Base-by-base conservation (phyloP, 2,113 vertebrate genomes). In the Hassar affinis region DNA sequence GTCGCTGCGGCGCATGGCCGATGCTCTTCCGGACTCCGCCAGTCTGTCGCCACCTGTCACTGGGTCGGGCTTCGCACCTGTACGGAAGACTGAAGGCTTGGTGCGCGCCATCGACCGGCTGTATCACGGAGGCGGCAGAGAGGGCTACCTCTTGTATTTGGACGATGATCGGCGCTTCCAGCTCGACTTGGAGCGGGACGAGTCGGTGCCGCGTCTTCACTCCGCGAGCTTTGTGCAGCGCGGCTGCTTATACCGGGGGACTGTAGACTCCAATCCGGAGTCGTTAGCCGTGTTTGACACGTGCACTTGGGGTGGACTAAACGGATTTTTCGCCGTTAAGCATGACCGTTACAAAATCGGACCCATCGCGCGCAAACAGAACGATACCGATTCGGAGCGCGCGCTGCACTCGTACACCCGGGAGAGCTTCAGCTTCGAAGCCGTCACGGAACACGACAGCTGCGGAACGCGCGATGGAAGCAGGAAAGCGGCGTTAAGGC, bases 251-350 rank as follows among this genome's bases (percentile, higher is more conserved):
- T 97, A 97, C 91, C 94, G 97, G 45, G 97, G 97, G 54, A 96
- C 95, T 0, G 97, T 99, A 90, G 94, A 99, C 90, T 94, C 95
- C 85, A 94, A 93, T 82, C 89, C 95, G 15, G 95, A 96, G 74
- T 98, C 97, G 6, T 90, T 98, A 87, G 97, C 97, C 0, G 94
- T 96, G 27, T 96, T 99, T 82, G 92, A 94, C 89, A 93, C 97
- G 7, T 99, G 97, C 84, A 94, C n/a, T n/a, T n/a, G 95, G 11
- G 96, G 95, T 4, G 96, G 95, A 38, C 92, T 99, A 27, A 92
- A 95, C 66, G 97, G 97, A 66, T 97, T 96, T 91, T 99, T 98
- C 86, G 97, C 97, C 0, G 90, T 98, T 78, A 92, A 93, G 62
- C 91, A 92, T 64, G 90, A 94, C 45, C 97, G 96, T 75, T 99